Evolutionary conservation across 2,888 invertebrate genomes (phyloP), one percentile per base, ranked within the genome.

Genomic region (Cryptosula pallasiana): DNA sequence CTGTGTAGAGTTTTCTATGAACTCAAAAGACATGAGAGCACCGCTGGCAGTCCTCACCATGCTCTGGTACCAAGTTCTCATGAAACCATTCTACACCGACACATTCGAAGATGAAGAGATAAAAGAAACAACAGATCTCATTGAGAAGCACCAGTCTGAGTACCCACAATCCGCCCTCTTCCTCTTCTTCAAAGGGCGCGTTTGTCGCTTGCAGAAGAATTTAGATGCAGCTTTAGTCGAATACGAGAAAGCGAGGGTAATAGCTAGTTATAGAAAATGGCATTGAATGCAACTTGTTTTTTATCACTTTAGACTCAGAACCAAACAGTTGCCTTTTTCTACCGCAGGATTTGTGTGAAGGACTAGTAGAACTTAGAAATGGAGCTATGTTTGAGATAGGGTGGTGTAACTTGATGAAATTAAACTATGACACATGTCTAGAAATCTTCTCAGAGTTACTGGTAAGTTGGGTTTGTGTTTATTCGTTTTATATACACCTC

Each of bases 61-160:
- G 69, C 80, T 90, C 69, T 90, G 90, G 90, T 91, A 90, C 79
- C 89, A 90, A 78, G 90, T 90, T 23, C 89, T 90, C 55, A 88
- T 90, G 1, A 85, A 89, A 72, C 90, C 90, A 54, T 89, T 90
- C 79, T 90, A 90, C 80, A 88, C 89, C 1, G 84, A 90, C 16
- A 27, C 70, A 86, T 1, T 88, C 89, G 0, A 84, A 85, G 74
- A 80, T 85, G 73, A 82, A 89, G 35, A 85, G 89, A 2, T 63
- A 5, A 27, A 20, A 2, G 70, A 74, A 79, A 86, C 72, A 87
- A 90, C 83, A 86, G 87, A 36, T 81, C 87, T 79, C 76, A 82
- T 72, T 87, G 78, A 78, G 23, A 76, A 77, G 32, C 79, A 79
- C 45, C 77, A 80, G 35, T 76, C 75, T 5, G 78, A 89, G 75